Evolutionary conservation across 2,113 vertebrate genomes (phyloP), one percentile per base, ranked within the genome.

Genomic region (Callipepla californica): DNA sequence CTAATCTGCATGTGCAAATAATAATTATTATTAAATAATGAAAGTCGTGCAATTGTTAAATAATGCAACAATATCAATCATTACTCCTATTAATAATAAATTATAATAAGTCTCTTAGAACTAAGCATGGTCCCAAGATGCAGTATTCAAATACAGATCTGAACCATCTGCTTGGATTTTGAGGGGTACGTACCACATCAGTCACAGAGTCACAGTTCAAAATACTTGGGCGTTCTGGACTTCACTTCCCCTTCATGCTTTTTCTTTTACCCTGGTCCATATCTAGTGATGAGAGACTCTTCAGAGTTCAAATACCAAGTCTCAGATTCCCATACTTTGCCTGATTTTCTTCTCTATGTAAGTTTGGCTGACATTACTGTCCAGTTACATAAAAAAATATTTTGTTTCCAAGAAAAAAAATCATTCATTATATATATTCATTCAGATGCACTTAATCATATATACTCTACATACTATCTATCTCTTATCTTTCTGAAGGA

Each of bases 21-120:
- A 82, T 93, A 75, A 96, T 92, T 19, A 94, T 93, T 96, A 85
- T 94, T 91, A 96, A 94, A 95, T 92, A 91, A 63, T 93, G 36
- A 91, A 94, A 90, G 76, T 87, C 94, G 47, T 68, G 68, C 45
- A 93, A 96, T 95, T 96, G 92, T 96, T 96, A 94, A 94, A 94
- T 96, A 96, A 96, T 95, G 91, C 61, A 96, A 96, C 76, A 95
- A 92, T 95, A 94, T 95, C 82, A 92, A 94, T 94, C 89, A 96
- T 91, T 94, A 87, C 20, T 89, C 68, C 30, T 95, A 94, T 94
- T 94, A 94, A 95, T 94, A 96, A 96, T 94, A 89, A 80, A 96
- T 95, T 91, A 78, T 68, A 92, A 65, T 70, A 90, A 92, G 76
- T 78, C 47, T 85, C 57, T 89, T 57, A 95, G 75, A 89, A 91